Percentiles rank a stretch among this genome's conserved stretches.
phyloP scores from a whole-genome alignment of 2,888 invertebrate genomes.

The Trichacis sp. region DNA sequence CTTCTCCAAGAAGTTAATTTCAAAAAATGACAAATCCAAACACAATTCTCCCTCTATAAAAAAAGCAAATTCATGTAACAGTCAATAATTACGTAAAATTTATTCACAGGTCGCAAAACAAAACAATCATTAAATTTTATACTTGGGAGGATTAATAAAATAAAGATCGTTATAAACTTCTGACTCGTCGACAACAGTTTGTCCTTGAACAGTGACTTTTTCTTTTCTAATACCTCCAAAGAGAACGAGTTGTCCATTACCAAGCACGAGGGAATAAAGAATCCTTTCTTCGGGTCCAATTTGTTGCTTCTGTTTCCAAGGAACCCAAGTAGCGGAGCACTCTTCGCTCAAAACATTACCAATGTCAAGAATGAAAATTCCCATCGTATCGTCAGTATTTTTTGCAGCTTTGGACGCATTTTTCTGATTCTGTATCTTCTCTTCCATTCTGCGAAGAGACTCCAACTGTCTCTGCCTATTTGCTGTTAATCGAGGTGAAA shows the following conservation, averaged over 20 bases:
- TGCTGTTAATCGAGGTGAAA: slow-evolving; percentile 51
- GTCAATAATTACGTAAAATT: too few relatives aligned
- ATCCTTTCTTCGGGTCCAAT: slow-evolving; percentile 88
- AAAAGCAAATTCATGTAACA: too few relatives aligned
- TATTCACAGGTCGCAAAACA: too few relatives aligned
- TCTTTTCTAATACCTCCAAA: slow-evolving; percentile 96
- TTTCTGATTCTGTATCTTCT: slow-evolving; percentile 69
- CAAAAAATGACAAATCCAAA: too few relatives aligned
- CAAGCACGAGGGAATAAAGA: slow-evolving; percentile 88
- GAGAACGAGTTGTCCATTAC: slow-evolving; percentile 92
- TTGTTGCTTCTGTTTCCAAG: slow-evolving; percentile 77
- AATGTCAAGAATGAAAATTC: slow-evolving; percentile 89
- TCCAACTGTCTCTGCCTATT: slow-evolving; percentile 76
- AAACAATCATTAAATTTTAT: slow-evolving; percentile 56
- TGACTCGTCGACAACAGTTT: slow-evolving; percentile 58
- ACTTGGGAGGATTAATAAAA: slow-evolving; percentile 64
- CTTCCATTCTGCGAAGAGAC: slow-evolving; percentile 76
- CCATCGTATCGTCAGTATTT: slow-evolving; percentile 78
- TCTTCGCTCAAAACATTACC: slow-evolving; percentile 77
- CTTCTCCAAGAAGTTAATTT: too few relatives aligned
- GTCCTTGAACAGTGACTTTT: slow-evolving; percentile 72
- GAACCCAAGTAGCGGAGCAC: slow-evolving; percentile 78
- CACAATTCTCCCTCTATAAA: too few relatives aligned
- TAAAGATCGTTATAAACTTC: slow-evolving; percentile 66
- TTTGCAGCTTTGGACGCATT: slow-evolving; percentile 70